Percentiles rank a stretch among this genome's conserved stretches.
phyloP scores from a whole-genome alignment of 1,140 invertebrate genomes.

The Himalopsyche phryganea region DNA sequence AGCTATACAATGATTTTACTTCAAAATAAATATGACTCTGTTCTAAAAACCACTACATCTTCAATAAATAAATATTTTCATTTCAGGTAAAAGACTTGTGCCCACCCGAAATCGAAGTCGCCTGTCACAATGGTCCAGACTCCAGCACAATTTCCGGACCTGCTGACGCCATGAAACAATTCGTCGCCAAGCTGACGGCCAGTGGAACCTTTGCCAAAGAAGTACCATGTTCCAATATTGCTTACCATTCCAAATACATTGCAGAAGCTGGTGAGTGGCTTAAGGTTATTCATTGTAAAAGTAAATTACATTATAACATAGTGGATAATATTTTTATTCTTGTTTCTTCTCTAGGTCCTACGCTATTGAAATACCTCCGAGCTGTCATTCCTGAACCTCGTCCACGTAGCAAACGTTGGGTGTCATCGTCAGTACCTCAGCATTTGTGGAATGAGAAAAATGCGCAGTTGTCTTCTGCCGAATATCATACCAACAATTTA shows the following conservation, averaged over 20 bases:
- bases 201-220: conserved; percentile 79
- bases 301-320: no score
- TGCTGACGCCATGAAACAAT: conserved; percentile 62
- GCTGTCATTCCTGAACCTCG: conserved; percentile 64
- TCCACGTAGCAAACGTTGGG: conserved; percentile 66
- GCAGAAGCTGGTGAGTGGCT: conserved; percentile 60
- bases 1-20: no score
- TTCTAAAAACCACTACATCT: no score
- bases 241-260: conserved; percentile 83
- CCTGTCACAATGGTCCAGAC: conserved; percentile 82
- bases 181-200: conserved; percentile 65
- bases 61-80: background rate
- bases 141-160: conserved; percentile 86
- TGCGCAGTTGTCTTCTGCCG: conserved; percentile 67
- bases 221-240: conserved; percentile 77
- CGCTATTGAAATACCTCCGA: conserved; percentile 60
- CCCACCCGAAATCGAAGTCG: conserved; percentile 70
- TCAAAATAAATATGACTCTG: no score
- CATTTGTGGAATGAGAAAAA: conserved; percentile 58
- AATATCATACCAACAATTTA: conserved; percentile 84
- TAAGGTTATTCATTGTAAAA: no score
- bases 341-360: conserved; percentile 65
- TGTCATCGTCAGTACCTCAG: conserved; percentile 73
- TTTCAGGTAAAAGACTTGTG: conserved; percentile 55
- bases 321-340: no score